These are phyloP conservation scores for Alviniconcha strummeri DNA, from an alignment of 2,888 invertebrate species.

Conservation along the genomic window DNA sequence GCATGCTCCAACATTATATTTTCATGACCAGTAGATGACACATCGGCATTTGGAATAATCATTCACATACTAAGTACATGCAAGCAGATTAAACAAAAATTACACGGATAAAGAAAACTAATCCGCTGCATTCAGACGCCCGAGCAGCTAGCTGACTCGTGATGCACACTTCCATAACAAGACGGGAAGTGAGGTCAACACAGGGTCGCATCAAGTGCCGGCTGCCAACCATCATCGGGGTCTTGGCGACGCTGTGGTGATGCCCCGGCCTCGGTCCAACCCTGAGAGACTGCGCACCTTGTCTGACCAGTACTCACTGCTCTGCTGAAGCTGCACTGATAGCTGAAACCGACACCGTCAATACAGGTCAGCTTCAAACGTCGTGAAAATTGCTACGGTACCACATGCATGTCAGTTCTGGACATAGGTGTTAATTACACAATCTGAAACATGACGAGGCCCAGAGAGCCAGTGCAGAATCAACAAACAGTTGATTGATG, in stretches of 20 bases:
- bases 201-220: background rate
- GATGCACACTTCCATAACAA: background rate
- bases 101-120: background rate
- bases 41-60: too few species aligned
- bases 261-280: constrained; percentile 39
- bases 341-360: constrained; percentile 53
- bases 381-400: too few species aligned
- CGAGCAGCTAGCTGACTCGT: background rate
- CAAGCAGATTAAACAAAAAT: too few species aligned
- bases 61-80: too few species aligned
- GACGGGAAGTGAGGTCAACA: background rate
- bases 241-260: background rate
- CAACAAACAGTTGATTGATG: too few species aligned
- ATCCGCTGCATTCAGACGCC: background rate
- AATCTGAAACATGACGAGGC: too few species aligned
- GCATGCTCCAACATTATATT: too few species aligned
- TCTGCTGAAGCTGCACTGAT: constrained; percentile 70
- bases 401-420: too few species aligned
- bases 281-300: constrained; percentile 65
- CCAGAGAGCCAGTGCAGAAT: too few species aligned
- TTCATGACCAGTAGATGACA: too few species aligned
- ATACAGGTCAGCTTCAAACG: background rate
- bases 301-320: constrained; percentile 72
- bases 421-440: background rate
- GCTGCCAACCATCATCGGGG: background rate